phyloP scores from a whole-genome alignment of 1,140 invertebrate genomes.

The Ostrea edulis region DNA sequence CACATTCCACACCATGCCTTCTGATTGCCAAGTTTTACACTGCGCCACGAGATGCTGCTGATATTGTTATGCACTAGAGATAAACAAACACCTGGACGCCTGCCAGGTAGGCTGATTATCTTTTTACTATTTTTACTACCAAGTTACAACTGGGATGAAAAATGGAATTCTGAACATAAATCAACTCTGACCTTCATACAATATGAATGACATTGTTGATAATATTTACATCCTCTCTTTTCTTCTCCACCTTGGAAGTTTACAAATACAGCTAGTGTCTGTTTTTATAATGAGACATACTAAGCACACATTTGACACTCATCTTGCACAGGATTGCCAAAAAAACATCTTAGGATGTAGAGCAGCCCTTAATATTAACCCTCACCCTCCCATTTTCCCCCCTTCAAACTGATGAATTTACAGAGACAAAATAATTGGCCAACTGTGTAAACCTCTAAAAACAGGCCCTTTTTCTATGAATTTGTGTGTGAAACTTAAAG shows the following conservation, averaged over 20 bases:
- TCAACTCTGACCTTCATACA: slow-evolving; percentile 6
- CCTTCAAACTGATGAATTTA: no score
- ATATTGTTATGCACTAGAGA: background rate
- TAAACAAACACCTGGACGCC: background rate
- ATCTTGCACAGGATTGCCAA: background rate
- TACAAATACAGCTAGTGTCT: background rate
- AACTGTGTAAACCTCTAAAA: no score
- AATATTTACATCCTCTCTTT: slow-evolving; percentile 15
- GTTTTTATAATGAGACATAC: background rate
- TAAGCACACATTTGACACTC: background rate
- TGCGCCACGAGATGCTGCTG: slow-evolving; percentile 18
- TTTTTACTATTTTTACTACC: slow-evolving; percentile 28
- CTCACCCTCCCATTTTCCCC: no score
- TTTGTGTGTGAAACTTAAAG: no score
- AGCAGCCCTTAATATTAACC: background rate
- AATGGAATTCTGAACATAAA: slow-evolving; percentile 24
- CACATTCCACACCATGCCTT: background rate
- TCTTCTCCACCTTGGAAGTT: background rate
- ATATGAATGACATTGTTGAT: slow-evolving; percentile 18
- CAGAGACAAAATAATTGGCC: no score
- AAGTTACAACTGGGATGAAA: slow-evolving; percentile 24
- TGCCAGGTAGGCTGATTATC: slow-evolving; percentile 15
- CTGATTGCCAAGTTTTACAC: slow-evolving; percentile 4
- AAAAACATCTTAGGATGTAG: background rate
- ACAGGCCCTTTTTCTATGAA: no score